Base-by-base conservation (phyloP, 2,797 vertebrate genomes). In the Triplophysa yarkandensis region DNA sequence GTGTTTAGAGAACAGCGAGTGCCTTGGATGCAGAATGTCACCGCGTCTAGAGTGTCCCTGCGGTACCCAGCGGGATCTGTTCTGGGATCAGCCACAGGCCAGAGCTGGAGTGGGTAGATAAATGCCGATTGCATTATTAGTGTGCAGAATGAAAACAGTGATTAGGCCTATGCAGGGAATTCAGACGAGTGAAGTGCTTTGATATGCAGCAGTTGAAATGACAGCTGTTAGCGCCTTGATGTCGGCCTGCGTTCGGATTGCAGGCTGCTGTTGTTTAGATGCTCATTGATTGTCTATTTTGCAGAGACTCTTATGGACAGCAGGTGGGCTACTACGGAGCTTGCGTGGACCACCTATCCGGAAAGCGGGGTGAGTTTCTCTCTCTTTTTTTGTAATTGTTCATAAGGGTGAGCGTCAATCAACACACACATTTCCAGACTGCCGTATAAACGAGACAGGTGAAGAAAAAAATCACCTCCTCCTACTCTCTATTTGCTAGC, bases 291-390 rank as follows among this genome's bases (percentile, higher is more conserved):
- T 80, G 50, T 74, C 71, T 60, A 64, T 34, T 86, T 84, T 94
- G 72, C 90, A 99, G 97, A 98, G 91, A 98, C 96, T 71, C 92
- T 99, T 83, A 98, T 98, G 95, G 96, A 99, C 92, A 98, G 96
- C 67, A 97, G 95, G 83, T 97, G 94, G 96, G 96, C 96, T 81
- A 98, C 96, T 25, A 98, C 97, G 67, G 97, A 99, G 89, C 88
- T 99, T 87, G 95, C 95, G 0, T 99, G 97, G 96, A 98, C 95
- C 57, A 93, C 95, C 65, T 95, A 96, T 91, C 97, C 97, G 1
- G 96, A 99, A 86, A 96, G 94, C 1, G 97, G 97, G 94, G 97
- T 98, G 74, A 71, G 76, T 74, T 43, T 55, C 10, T 55, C 13
- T 28, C 57, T 79, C 66, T 23, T 10, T 58, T 48, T 52, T 25